phyloP scores from a whole-genome alignment of 2,113 vertebrate species.

The Clinocottus analis region DNA sequence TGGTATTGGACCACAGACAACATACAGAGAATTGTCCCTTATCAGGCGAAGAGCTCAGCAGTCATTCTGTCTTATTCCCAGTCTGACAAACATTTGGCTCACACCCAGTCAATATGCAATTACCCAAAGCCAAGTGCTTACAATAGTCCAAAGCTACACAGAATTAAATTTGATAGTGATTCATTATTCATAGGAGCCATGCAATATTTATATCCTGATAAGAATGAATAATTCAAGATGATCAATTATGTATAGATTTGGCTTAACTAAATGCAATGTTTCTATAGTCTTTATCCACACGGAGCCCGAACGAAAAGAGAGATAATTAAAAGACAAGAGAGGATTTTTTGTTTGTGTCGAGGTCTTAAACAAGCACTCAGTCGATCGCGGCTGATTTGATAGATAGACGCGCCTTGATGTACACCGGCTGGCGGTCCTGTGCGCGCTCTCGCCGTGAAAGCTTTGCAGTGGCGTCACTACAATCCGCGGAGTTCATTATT shows the following conservation, averaged over 20 bases:
- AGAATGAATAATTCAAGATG: slow-evolving; percentile 71
- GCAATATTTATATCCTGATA: slow-evolving; percentile 73
- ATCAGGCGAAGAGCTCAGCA: slow-evolving; percentile 41
- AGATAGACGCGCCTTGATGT: slow-evolving; percentile 52
- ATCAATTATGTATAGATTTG: slow-evolving; percentile 81
- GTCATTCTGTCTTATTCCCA: slow-evolving; percentile 52
- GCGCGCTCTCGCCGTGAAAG: slow-evolving; percentile 8
- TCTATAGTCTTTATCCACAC: slow-evolving; percentile 60
- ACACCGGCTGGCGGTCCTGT: slow-evolving; percentile 5
- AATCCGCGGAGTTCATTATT: slow-evolving; percentile 70
- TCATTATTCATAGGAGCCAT: slow-evolving; percentile 69
- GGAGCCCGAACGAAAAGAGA: slow-evolving; percentile 39
- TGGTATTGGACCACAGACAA: slow-evolving; percentile 29
- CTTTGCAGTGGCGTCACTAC: slow-evolving; percentile 57
- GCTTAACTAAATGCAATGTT: slow-evolving; percentile 68
- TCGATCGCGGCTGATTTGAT: slow-evolving; percentile 62
- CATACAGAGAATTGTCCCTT: slow-evolving; percentile 28
- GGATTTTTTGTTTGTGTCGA: slow-evolving; percentile 56
- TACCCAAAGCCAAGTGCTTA: slow-evolving; percentile 70
- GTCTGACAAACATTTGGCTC: slow-evolving; percentile 70
- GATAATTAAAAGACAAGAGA: slow-evolving; percentile 60
- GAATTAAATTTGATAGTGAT: slow-evolving; percentile 68
- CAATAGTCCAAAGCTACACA: slow-evolving; percentile 62
- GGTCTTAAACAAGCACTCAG: slow-evolving; percentile 55
- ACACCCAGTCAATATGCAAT: slow-evolving; percentile 74